phyloP scores from a whole-genome alignment of 2,113 vertebrate species.

The Amazona vittata region DNA sequence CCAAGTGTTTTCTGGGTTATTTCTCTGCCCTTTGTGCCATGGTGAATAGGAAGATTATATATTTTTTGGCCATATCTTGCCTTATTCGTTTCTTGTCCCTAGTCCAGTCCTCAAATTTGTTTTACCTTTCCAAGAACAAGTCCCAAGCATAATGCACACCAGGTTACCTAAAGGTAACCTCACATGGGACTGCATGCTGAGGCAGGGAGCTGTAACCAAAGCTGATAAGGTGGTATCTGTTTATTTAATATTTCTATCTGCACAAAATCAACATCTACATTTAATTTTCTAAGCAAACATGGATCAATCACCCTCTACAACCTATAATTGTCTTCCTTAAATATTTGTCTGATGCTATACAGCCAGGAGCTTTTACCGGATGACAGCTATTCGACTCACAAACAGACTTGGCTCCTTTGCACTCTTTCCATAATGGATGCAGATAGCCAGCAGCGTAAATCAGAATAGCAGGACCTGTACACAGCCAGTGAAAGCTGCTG shows the following conservation, averaged over 20 bases:
- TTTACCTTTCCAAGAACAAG: not conserved
- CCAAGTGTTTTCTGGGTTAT: not conserved
- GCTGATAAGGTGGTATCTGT: not conserved
- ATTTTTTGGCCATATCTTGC: not conserved
- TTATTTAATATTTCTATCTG: not conserved
- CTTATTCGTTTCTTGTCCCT: not conserved
- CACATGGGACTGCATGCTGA: rapidly evolving
- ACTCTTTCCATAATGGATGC: not conserved
- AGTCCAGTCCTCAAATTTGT: not conserved
- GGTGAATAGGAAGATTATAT: not conserved
- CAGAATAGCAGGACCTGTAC: not conserved
- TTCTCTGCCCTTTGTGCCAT: not conserved
- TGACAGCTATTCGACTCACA: not conserved
- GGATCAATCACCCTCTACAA: not conserved
- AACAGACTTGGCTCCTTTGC: not conserved
- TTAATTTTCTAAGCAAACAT: not conserved
- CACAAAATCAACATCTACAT: not conserved
- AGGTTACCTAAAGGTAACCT: not conserved
- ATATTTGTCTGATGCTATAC: not conserved
- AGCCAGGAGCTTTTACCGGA: not conserved
- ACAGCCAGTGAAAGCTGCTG: not conserved
- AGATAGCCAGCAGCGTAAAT: not conserved
- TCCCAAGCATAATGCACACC: not conserved
- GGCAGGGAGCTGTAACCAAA: not conserved
- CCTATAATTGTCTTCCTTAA: constrained; percentile 23